Percentiles rank a stretch among this genome's conserved stretches.
phyloP scores from a whole-genome alignment of 2,797 vertebrate genomes.

The Trachops cirrhosus region DNA sequence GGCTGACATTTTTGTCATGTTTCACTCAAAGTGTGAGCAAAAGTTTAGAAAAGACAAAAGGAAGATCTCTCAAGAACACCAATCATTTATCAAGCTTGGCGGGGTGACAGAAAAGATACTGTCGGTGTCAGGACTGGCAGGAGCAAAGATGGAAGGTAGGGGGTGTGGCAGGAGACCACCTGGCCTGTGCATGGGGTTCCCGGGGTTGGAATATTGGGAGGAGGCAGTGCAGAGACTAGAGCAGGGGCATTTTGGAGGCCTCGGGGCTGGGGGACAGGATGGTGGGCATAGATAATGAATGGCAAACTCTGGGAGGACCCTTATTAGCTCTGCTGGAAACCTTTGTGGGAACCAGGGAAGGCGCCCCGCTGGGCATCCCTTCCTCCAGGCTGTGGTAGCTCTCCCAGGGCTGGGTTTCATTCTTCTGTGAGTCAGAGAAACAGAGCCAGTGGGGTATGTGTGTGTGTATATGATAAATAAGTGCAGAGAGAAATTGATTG shows the following conservation, averaged over 20 bases:
- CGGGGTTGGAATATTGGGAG: background rate
- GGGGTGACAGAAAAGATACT: background rate
- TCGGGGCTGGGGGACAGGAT: rapidly evolving
- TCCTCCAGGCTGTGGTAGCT: background rate
- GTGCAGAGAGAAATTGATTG: background rate
- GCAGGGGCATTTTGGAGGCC: background rate
- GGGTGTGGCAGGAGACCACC: background rate
- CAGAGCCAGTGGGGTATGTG: background rate
- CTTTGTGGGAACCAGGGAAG: background rate
- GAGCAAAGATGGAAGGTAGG: background rate
- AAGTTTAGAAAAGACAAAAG: background rate
- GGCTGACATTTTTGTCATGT: background rate
- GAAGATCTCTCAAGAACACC: background rate
- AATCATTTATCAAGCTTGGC: background rate
- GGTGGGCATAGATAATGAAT: background rate
- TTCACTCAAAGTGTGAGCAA: background rate
- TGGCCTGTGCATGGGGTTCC: background rate
- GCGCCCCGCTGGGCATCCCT: rapidly evolving
- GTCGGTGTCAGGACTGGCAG: background rate
- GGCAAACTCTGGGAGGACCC: background rate
- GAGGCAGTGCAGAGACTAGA: background rate
- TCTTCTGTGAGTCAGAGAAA: background rate
- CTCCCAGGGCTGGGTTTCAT: background rate
- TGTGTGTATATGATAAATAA: background rate
- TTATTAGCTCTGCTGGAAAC: background rate